Evolutionary conservation across 2,888 invertebrate species (phyloP).

Genomic region (Diaprepes abbreviatus): DNA sequence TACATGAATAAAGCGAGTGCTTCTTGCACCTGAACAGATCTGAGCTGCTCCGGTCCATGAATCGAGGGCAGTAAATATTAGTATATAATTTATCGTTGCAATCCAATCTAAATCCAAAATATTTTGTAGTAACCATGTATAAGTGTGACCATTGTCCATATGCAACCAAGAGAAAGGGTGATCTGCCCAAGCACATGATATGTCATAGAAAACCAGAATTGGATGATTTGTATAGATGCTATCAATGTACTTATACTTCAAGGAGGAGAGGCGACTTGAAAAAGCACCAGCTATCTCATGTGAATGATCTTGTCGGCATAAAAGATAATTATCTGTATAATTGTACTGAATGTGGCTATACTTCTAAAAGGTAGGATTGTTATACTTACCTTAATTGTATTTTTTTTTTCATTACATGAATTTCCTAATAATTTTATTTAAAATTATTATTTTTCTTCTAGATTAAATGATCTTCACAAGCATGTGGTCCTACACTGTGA

Average conservation of each 20-base stretch:
- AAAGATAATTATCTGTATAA: constrained; percentile 36
- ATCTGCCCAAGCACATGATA: constrained; percentile 56
- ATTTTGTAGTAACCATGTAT: constrained; percentile 42
- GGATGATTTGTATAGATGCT: constrained; percentile 47
- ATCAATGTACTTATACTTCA: constrained; percentile 51
- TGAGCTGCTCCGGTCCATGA: too few relatives aligned
- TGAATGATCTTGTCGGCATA: not conserved
- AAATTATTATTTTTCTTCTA: constrained; percentile 16
- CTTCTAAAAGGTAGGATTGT: constrained; percentile 50
- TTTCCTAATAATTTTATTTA: too few relatives aligned
- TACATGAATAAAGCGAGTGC: too few relatives aligned
- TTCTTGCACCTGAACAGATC: too few relatives aligned
- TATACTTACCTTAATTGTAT: too few relatives aligned
- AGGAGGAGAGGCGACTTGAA: constrained; percentile 53
- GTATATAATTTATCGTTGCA: too few relatives aligned
- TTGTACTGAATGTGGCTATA: constrained; percentile 53
- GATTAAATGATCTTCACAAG: constrained; percentile 54
- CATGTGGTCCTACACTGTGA: constrained; percentile 55
- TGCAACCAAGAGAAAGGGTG: constrained; percentile 56
- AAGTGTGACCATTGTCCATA: constrained; percentile 54
- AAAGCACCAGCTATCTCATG: constrained; percentile 52
- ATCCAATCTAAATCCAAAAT: not conserved
- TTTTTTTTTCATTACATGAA: too few relatives aligned
- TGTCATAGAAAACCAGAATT: constrained; percentile 47
- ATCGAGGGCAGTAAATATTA: too few relatives aligned